Evolutionary conservation across 2,888 invertebrate species (phyloP).

Genomic region (Nysson spinosus): DNA sequence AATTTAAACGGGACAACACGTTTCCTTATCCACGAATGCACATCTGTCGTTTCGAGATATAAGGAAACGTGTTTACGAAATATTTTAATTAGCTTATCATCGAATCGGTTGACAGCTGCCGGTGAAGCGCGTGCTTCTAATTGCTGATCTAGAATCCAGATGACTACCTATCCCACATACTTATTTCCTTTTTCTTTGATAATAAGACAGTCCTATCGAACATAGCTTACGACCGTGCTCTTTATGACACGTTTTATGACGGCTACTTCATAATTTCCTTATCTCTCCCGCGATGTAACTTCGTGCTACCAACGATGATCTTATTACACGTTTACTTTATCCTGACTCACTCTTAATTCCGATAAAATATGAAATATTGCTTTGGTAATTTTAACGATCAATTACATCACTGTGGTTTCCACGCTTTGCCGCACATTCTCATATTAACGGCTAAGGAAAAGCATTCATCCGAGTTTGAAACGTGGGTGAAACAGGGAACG

Average conservation of each 20-base stretch:
- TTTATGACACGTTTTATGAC: too few relatives aligned
- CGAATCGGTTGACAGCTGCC: constrained; percentile 75
- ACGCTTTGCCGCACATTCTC: constrained; percentile 37
- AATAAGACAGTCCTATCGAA: too few relatives aligned
- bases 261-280: too few relatives aligned
- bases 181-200: constrained; percentile 2
- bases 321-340: too few relatives aligned
- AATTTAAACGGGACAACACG: constrained; percentile 7
- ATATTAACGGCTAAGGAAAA: constrained; percentile 32
- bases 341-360: too few relatives aligned
- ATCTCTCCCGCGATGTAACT: too few relatives aligned
- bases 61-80: constrained; percentile 68
- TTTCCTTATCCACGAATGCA: constrained; percentile 59
- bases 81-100: constrained; percentile 77
- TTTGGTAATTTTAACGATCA: constrained; percentile 33
- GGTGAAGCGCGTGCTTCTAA: constrained; percentile 72
- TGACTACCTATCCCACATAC: constrained; percentile 6
- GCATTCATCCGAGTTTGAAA: constrained; percentile 36
- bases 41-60: constrained; percentile 65
- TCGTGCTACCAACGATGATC: too few relatives aligned
- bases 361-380: not conserved
- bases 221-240: too few relatives aligned
- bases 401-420: constrained; percentile 42
- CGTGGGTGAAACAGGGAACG: constrained; percentile 9
- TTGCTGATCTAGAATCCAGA: constrained; percentile 62